phyloP scores from a whole-genome alignment of 2,797 vertebrate species.

The Clarias fuscus region DNA sequence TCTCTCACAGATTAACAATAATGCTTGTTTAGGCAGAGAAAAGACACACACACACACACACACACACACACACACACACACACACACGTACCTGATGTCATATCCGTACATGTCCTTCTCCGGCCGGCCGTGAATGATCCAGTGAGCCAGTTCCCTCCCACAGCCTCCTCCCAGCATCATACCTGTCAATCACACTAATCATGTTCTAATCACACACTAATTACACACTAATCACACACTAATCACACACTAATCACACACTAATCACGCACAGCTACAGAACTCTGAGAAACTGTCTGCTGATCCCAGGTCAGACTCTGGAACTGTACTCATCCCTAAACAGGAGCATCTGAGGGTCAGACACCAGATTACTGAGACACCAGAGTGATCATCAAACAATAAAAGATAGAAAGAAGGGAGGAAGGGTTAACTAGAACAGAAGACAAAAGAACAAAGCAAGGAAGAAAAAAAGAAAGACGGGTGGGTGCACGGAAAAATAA shows the following conservation, averaged over 20 bases:
- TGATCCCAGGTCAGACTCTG: background rate
- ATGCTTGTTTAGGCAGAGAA: background rate
- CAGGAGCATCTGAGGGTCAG: background rate
- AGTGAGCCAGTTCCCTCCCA: conserved; percentile 92
- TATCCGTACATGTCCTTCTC: conserved; percentile 97
- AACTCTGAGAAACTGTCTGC: background rate
- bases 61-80: conserved; percentile 14
- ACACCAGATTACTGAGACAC: background rate
- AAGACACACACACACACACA: background rate
- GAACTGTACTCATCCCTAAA: background rate
- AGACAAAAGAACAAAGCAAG: too few species aligned
- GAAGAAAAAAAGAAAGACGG: too few species aligned
- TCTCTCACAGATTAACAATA: background rate
- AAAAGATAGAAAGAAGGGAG: too few species aligned
- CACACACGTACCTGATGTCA: conserved; percentile 80
- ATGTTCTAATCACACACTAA: fast-evolving
- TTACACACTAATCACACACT: background rate
- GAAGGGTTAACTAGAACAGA: too few species aligned
- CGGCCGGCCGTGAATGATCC: conserved; percentile 88
- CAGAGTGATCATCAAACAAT: too few species aligned
- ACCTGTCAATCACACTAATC: conserved; percentile 66
- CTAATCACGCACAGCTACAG: background rate
- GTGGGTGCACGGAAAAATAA: too few species aligned
- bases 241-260: background rate
- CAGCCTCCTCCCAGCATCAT: conserved; percentile 99